Evolutionary conservation across 2,797 vertebrate species (phyloP).

Genomic region (Urophycis tenuis): DNA sequence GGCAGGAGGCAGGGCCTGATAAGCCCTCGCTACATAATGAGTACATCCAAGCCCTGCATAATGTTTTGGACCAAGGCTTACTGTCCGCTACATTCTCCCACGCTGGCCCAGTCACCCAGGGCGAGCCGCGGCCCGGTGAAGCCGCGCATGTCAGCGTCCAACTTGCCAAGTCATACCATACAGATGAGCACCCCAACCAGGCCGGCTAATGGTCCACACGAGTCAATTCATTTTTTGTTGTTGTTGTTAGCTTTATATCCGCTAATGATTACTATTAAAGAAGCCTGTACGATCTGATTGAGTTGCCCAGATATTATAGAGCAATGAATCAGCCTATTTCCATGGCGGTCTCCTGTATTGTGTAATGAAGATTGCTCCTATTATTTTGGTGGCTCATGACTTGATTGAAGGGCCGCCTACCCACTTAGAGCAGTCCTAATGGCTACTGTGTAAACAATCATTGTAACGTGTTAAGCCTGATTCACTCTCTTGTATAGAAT

Average conservation of each 20-base stretch:
- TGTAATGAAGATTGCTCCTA: slow-evolving; percentile 3
- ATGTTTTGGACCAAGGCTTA: slow-evolving; percentile 50
- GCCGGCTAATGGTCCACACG: no score
- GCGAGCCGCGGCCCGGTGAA: neutral
- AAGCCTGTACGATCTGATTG: slow-evolving; percentile 2
- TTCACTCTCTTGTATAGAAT: slow-evolving; percentile 11
- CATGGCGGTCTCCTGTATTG: neutral
- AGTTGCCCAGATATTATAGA: neutral
- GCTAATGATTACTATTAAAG: slow-evolving; percentile 7
- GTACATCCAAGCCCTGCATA: slow-evolving; percentile 46
- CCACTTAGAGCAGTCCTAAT: slow-evolving; percentile 15
- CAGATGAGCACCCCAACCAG: neutral
- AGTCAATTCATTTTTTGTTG: no score
- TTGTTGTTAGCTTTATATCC: no score
- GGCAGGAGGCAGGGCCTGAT: slow-evolving; percentile 71
- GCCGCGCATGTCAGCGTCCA: slow-evolving; percentile 29
- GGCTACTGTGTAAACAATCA: slow-evolving; percentile 8
- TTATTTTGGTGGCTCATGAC: slow-evolving; percentile 17
- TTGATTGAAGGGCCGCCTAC: slow-evolving; percentile 31
- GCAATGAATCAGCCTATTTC: neutral
- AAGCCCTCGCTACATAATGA: slow-evolving; percentile 72
- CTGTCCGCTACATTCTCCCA: slow-evolving; percentile 39
- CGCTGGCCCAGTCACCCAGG: slow-evolving; percentile 20
- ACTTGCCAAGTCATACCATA: slow-evolving; percentile 19
- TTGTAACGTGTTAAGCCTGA: slow-evolving; percentile 9